Base-by-base conservation (phyloP, 2,888 invertebrate genomes). In the Tridacna crocea region DNA sequence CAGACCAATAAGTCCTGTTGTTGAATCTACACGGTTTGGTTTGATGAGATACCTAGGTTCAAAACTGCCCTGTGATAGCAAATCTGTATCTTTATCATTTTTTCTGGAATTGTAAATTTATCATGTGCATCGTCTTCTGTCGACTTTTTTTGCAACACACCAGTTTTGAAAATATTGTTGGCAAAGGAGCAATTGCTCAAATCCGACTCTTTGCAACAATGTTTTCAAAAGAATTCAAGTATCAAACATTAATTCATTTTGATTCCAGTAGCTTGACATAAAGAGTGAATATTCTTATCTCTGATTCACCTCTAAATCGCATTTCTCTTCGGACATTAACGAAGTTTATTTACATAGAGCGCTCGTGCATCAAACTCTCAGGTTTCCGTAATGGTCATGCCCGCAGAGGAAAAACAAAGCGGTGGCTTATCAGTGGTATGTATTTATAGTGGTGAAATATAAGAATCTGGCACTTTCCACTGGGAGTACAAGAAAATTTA, bases 311-410 rank as follows among this genome's bases (percentile, higher is more conserved):
- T 19, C 66, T 66, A 66, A n/a, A 66, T n/a, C 48, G 46, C 19
- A n/a, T 70, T 47, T 46, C 48, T 10, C 47, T 47, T 17, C 70
- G 70, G 70, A 70, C 74, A 74, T 74, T 74, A 74, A 46, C 15
- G 60, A 46, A 24, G 61, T 74, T 74, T 74, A 74, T 74, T 74
- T 74, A 24, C 46, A 74, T 47, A 47, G 24, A 51, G 15, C 74
- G 74, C 60, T 61, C 60, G 74, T 74, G 74, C 74, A 74, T 74
- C 74, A 74, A 74, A 74, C 47, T 74, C 27, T 74, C n/a, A 61
- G 46, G 46, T 74, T 74, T 74, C 74, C n/a, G 48, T 70, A 48
- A 51, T 51, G 70, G 70, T 70, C 70, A 70, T 46, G 47, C 70
- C 47, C 26, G 15, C 51, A 26, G 70, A 24, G 51, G 19, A 70